Evolutionary conservation across 2,113 vertebrate genomes (phyloP), one percentile per base, ranked within the genome.

Genomic region (Tetrao urogallus): DNA sequence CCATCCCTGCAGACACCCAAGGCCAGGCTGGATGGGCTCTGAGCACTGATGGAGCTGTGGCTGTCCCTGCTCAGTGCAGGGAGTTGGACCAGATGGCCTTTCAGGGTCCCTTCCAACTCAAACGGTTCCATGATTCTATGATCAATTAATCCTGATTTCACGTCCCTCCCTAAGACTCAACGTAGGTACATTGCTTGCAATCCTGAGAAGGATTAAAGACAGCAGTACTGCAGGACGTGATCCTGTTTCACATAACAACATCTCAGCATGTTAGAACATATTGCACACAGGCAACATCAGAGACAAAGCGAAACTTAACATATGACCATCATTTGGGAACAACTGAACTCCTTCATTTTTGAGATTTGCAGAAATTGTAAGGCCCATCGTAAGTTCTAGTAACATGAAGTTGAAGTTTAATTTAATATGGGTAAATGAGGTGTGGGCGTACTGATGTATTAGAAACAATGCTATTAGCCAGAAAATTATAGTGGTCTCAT

Each of bases 401-500:
- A 92, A 86, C 82, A 66, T 28, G 64, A 91, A 85, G 66, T 38
- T 91, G 66, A 89, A 79, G 50, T 88, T 95, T 70, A 86, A 89
- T 91, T 96, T 89, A 87, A 95, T 72, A 54, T 6, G 75, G 85
- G 84, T 94, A 91, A 94, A 95, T 89, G 83, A 95, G 87, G 60
- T 34, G 85, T 95, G 90, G 71, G 67, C 0, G 32, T 88, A 76
- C 27, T 42, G 79, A 87, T 85, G 21, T 36, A 91, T 88, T 87
- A 82, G 36, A 91, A 94, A 89, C 82, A 94, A 85, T 63, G 69
- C 71, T 70, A 82, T 48, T 92, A 85, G 67, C 45, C 90, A 88
- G 93, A 85, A 95, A 95, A 94, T 92, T 88, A 92, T 54, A 96
- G 75, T 92, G 67, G 82, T 91, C 90, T 96, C 85, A 66, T 50